Base-by-base conservation (phyloP, 1,140 invertebrate species). In the Diorhabda carinulata region DNA sequence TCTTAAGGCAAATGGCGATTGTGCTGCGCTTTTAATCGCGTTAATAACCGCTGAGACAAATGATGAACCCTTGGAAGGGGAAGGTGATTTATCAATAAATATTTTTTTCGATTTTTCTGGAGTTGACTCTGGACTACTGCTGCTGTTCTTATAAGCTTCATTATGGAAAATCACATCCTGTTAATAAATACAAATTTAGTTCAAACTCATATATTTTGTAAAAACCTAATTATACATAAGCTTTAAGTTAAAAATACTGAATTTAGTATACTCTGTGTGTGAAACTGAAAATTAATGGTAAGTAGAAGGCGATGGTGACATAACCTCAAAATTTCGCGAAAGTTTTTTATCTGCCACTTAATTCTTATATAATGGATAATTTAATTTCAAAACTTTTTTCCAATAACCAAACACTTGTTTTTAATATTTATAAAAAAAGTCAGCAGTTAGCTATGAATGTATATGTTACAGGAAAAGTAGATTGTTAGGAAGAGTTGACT, bases 111-210 rank as follows among this genome's bases (percentile, higher is more conserved):
- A 83, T 72, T 82, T 86, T 57, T 88, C 86, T 3, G 85, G 86
- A 76, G 86, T 87, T 3, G 84, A 84, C 63, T 88, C 87, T 9
- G 83, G 79, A 75, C 85, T 86, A 72, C 84, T 86, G 61, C 83
- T 85, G 73, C 86, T 85, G 73, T 87, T 84, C 78, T 87, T 87
- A 78, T 88, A 90, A 0, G 86, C 89, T 77, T 92, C 90, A 68
- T 91, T 91, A 76, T 91, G 89, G 79, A 89, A 92, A 63, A 91
- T 87, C 58, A 89, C 86, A 74, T 90, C 89, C 88, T 89, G 71
- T 8, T 75, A 77, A 60, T 60, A 25, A 25, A 25, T 25, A 25
- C 25, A 25, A 25, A 25, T 1, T 25, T 25, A 56, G 2, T 56
- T 2, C n/a, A 56, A 7, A 56, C 52, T 2, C 6, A 56, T n/a